Evolutionary conservation across 2,113 vertebrate genomes (phyloP).

Genomic region (Mungos mungo): DNA sequence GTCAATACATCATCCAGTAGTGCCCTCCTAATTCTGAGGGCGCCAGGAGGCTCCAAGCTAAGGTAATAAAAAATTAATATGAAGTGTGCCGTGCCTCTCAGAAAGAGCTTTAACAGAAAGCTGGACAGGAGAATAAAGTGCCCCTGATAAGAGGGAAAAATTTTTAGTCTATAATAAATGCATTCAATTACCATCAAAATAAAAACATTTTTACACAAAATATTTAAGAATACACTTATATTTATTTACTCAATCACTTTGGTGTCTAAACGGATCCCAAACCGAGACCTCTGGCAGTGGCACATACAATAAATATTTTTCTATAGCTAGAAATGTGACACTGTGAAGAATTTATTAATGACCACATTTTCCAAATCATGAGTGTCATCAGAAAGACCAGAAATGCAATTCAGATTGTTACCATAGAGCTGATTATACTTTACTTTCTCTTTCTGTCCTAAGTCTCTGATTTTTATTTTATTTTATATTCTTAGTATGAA

Average conservation of each 20-base stretch:
- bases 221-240: not conserved
- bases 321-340: not conserved
- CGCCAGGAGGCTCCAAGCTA: not conserved
- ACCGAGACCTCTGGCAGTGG: constrained; percentile 8
- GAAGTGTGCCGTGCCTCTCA: not conserved
- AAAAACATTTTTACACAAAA: constrained; percentile 38
- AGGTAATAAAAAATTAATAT: constrained; percentile 32
- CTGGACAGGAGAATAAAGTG: not conserved
- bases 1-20: not conserved
- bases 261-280: not conserved
- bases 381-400: not conserved
- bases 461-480: constrained; percentile 57
- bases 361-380: constrained; percentile 1
- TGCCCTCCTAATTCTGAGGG: not conserved
- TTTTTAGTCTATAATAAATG: not conserved
- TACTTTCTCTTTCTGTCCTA: not conserved
- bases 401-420: constrained; percentile 6
- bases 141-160: not conserved
- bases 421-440: not conserved
- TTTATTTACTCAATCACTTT: constrained; percentile 2
- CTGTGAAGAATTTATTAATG: not conserved
- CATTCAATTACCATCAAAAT: constrained; percentile 48
- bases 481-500: constrained; percentile 42
- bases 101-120: not conserved
- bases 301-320: not conserved